Percentiles rank a stretch among this genome's conserved stretches.
These are phyloP conservation scores for Microctenopoma lineatum DNA, from an alignment of 2,797 vertebrate species.

Conservation along the genomic window DNA sequence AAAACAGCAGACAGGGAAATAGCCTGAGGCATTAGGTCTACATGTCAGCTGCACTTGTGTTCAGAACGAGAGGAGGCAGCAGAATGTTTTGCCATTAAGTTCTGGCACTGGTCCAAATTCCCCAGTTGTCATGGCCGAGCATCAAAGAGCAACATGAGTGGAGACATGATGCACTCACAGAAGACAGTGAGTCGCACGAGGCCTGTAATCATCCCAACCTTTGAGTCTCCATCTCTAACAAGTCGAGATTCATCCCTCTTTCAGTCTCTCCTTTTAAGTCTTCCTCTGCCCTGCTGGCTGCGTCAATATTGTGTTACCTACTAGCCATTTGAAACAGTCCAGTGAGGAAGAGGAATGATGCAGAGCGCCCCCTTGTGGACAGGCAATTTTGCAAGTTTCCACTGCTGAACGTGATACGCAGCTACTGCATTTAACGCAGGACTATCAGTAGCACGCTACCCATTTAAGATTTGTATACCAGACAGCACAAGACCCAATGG, in stretches of 20 bases:
- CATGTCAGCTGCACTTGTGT: slow-evolving; percentile 45
- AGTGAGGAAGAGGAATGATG: slow-evolving; percentile 26
- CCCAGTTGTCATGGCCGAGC: slow-evolving; percentile 59
- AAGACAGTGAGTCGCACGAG: slow-evolving; percentile 45
- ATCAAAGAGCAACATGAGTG: slow-evolving; percentile 62
- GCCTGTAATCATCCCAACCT: slow-evolving; percentile 57
- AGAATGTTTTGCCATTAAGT: slow-evolving; percentile 14
- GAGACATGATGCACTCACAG: slow-evolving; percentile 45
- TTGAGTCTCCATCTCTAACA: slow-evolving; percentile 52
- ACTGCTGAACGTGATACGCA: slow-evolving; percentile 12
- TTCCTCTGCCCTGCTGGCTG: slow-evolving; percentile 20
- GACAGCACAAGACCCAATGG: background rate
- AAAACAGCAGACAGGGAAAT: background rate
- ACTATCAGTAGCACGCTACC: background rate
- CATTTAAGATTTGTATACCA: background rate
- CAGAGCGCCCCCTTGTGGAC: slow-evolving; percentile 75
- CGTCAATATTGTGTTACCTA: slow-evolving; percentile 42
- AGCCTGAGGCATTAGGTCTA: slow-evolving; percentile 12
- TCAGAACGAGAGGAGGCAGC: slow-evolving; percentile 29
- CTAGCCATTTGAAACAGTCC: slow-evolving; percentile 33
- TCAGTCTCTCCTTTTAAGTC: slow-evolving; percentile 35
- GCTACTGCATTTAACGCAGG: background rate
- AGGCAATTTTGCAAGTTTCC: slow-evolving; percentile 25
- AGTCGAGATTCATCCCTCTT: slow-evolving; percentile 59
- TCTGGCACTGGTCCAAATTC: slow-evolving; percentile 62